Conservation (phyloP, 2,797 vertebrate genomes). For the Spinus pinus region DNA sequence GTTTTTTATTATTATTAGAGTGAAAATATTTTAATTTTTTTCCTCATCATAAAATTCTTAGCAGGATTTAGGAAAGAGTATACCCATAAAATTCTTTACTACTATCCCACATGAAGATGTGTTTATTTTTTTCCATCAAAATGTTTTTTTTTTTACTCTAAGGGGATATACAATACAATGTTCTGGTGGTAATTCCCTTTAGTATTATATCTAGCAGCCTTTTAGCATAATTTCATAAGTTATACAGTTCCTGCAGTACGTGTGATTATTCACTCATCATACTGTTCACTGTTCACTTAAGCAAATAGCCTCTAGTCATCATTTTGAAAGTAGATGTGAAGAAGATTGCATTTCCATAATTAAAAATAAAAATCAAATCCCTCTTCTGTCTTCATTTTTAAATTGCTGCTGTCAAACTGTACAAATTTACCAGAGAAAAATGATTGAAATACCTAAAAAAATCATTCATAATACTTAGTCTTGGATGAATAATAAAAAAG, state of each 20-base stretch:
- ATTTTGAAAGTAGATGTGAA: not conserved
- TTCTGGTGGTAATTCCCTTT: not conserved
- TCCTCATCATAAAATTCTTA: not conserved
- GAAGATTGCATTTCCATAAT: not conserved
- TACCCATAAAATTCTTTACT: not conserved
- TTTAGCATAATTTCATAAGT: not conserved
- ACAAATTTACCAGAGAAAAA: slow-evolving; percentile 3
- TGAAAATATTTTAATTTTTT: not conserved
- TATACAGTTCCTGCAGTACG: not conserved
- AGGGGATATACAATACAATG: not conserved
- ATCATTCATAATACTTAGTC: not conserved
- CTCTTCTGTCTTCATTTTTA: not conserved
- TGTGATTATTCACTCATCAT: slow-evolving; percentile 20
- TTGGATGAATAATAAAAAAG: slow-evolving; percentile 43
- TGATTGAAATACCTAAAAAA: not conserved
- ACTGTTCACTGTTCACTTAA: slow-evolving; percentile 28
- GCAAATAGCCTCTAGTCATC: slow-evolving; percentile 33
- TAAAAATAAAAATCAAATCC: not conserved
- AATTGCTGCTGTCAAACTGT: slow-evolving; percentile 24
- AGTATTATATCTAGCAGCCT: not conserved
- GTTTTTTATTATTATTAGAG: not conserved
- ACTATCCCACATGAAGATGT: not conserved
- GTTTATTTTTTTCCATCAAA: not conserved
- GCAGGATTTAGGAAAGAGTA: not conserved
- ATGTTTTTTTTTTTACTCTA: not conserved